Percentiles rank a stretch among this genome's conserved stretches.
Evolutionary conservation across 2,113 vertebrate genomes (phyloP).

Genomic region (Maccullochella peelii): DNA sequence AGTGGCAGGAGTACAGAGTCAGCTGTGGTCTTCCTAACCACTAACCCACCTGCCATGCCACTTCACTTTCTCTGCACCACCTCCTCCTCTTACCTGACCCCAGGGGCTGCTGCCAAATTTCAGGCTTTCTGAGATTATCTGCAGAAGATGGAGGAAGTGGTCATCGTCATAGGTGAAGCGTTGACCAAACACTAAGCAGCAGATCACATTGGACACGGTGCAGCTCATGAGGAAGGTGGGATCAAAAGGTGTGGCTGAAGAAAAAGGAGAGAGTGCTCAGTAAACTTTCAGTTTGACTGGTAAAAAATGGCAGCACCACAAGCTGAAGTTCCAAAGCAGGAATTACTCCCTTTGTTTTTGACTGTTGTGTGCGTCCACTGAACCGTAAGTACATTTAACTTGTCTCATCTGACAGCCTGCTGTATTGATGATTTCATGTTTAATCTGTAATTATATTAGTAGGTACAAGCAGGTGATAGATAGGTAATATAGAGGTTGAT

Average conservation of each 20-base stretch:
- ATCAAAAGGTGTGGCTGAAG: slow-evolving; percentile 76
- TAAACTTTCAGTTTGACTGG: neutral
- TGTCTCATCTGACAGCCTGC: too few species aligned
- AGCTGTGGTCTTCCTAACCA: neutral
- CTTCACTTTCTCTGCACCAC: neutral
- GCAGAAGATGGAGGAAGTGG: slow-evolving; percentile 77
- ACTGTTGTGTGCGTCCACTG: too few species aligned
- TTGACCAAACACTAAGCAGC: slow-evolving; percentile 84
- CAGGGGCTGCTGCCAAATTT: slow-evolving; percentile 69
- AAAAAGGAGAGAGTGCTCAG: neutral
- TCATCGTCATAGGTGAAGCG: slow-evolving; percentile 83
- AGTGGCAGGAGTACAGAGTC: too few species aligned
- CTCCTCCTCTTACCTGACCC: slow-evolving; percentile 54
- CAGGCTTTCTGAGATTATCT: slow-evolving; percentile 50
- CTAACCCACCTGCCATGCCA: neutral
- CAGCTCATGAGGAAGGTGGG: slow-evolving; percentile 78
- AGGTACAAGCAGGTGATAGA: too few species aligned
- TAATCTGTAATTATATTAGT: too few species aligned
- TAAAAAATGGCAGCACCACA: neutral
- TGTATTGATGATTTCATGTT: too few species aligned
- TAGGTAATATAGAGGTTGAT: too few species aligned
- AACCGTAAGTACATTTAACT: too few species aligned
- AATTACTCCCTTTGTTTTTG: neutral
- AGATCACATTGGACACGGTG: slow-evolving; percentile 85
- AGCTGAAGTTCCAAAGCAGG: too few species aligned